phyloP scores from a whole-genome alignment of 2,113 vertebrate genomes.

The Pampusana beccarii region DNA sequence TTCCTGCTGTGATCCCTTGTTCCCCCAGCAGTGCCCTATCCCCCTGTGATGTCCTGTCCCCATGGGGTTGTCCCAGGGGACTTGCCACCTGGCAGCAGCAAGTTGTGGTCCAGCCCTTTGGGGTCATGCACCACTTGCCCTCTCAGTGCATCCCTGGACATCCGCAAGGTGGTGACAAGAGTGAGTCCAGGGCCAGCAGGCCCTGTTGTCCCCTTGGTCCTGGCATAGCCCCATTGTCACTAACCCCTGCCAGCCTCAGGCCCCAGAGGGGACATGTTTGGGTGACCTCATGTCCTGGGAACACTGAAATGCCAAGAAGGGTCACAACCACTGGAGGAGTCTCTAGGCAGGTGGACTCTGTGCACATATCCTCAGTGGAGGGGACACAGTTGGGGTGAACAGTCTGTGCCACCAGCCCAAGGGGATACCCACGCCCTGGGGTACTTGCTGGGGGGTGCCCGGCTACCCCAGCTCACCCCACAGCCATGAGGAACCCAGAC shows the following conservation, averaged over 20 bases:
- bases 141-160: no score
- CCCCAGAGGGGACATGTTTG: fast-evolving
- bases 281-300: no score
- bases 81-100: fast-evolving
- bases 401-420: fast-evolving
- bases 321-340: background rate
- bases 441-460: fast-evolving
- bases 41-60: fast-evolving
- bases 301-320: background rate
- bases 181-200: background rate
- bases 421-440: no score
- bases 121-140: no score
- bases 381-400: background rate
- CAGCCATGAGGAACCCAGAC: fast-evolving
- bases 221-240: background rate
- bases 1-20: no score
- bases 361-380: background rate
- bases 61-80: background rate
- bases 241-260: no score
- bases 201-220: background rate
- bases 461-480: background rate
- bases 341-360: background rate
- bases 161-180: no score
- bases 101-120: background rate
- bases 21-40: background rate